A percentile compares a stretch with the other conserved stretches of the same genome.
Conservation (phyloP, 2,888 invertebrate species). For the Rhorus exstirpatorius region DNA sequence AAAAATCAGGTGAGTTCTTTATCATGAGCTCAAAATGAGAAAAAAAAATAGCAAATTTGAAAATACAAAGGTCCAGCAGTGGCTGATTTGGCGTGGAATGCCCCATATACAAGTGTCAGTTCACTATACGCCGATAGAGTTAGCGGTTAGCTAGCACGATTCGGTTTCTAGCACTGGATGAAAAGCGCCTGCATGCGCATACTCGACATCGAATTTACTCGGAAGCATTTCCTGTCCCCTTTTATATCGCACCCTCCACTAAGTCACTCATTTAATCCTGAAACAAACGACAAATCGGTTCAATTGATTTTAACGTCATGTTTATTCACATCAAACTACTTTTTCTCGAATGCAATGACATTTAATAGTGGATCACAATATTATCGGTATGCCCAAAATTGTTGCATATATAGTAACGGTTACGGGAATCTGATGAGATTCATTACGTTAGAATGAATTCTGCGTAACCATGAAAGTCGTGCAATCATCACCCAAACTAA, state of each 20-base stretch:
- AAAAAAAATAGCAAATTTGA: too few species aligned
- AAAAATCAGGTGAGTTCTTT: too few species aligned
- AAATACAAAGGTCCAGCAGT: too few species aligned
- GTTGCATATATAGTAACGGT: not conserved
- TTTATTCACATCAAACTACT: not conserved
- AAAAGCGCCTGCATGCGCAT: constrained; percentile 3
- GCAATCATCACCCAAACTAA: too few species aligned
- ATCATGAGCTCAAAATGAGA: too few species aligned
- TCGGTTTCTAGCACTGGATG: not conserved
- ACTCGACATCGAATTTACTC: constrained; percentile 25
- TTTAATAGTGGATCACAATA: too few species aligned
- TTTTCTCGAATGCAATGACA: too few species aligned
- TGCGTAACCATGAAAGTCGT: too few species aligned
- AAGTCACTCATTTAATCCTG: constrained; percentile 28
- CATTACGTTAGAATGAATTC: not conserved
- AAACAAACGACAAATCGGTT: not conserved
- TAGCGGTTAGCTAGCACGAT: constrained; percentile 21
- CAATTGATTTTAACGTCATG: constrained; percentile 1
- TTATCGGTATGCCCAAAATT: too few species aligned
- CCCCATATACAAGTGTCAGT: constrained; percentile 29
- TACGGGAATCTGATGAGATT: not conserved
- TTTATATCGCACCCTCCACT: not conserved
- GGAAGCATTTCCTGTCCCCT: constrained; percentile 34
- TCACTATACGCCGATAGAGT: constrained; percentile 22
- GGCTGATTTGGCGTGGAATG: too few species aligned